Base-by-base conservation (phyloP, 2,888 invertebrate genomes). In the Drosophila borealis region DNA sequence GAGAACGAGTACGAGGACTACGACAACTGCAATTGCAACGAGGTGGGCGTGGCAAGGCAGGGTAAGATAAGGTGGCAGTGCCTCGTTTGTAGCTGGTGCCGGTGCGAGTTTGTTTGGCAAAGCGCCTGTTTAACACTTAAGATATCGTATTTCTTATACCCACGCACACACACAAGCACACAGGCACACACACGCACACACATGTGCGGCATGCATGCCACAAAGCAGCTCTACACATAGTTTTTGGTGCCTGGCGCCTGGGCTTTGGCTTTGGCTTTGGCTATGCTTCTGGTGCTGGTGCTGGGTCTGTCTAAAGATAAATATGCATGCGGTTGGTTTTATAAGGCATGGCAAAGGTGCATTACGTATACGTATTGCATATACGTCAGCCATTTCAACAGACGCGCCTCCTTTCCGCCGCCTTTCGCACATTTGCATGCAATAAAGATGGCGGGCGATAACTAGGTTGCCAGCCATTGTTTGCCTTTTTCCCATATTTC, bases 401-500 rank as follows among this genome's bases (percentile, higher is more conserved):
- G 80, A 74, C 85, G 77, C 82, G 77, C 79, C 86, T 77, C 70
- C 80, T 70, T 67, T 78, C 74, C 65, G 78, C 68, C 85, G 71
- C 85, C 81, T 86, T 80, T 84, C 89, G 87, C 88, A 86, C 88
- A 84, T 84, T 84, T 84, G 87, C 83, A 84, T 84, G 83, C 83
- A 84, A 84, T 84, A 84, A 84, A 84, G 83, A 84, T 84, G 83
- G 83, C 83, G 87, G 88, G 83, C 83, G 83, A 84, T 84, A 84
- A 86, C 83, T 84, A 88, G 80, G 80, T 83, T 84, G 88, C 84
- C 83, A 63, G 83, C 83, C 73, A 88, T 84, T 84, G 83, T 84
- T 84, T 84, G 83, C 88, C 87, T 86, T 84, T 86, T 74, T 76
- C 54, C 59, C 84, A 80, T 73, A 77, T 65, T 72, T 80, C 71